Evolutionary conservation across 2,888 invertebrate species (phyloP).

Genomic region (Stramonita haemastoma): DNA sequence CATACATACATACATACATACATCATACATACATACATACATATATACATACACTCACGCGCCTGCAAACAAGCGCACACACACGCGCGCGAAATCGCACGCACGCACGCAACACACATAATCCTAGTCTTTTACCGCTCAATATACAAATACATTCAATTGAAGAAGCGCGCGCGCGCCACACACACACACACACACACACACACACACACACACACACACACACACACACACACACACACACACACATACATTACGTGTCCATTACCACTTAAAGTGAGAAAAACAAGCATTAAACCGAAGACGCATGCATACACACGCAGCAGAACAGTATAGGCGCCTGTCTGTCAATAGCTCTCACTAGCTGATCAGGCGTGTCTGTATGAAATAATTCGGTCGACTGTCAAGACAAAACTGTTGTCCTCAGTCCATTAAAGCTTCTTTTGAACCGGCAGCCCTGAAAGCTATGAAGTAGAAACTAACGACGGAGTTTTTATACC

Average conservation of each 20-base stretch:
- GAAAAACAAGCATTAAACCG: not conserved
- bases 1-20: slow-evolving; percentile 29
- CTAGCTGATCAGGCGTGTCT: too few species aligned
- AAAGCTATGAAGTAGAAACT: too few species aligned
- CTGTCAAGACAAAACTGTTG: too few species aligned
- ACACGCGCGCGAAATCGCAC: slow-evolving; percentile 4
- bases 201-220: slow-evolving; percentile 10
- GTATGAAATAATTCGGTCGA: too few species aligned
- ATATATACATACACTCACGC: not conserved
- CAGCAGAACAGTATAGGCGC: not conserved
- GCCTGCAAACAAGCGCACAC: not conserved
- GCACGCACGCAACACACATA: not conserved
- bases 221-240: slow-evolving; percentile 10
- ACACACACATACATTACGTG: not conserved
- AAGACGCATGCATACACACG: not conserved
- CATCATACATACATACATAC: not conserved
- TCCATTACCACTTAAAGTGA: too few species aligned
- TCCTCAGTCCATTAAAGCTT: too few species aligned
- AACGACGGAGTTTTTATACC: too few species aligned
- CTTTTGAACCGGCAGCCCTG: too few species aligned
- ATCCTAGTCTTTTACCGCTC: too few species aligned
- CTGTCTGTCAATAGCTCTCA: too few species aligned
- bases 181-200: not conserved
- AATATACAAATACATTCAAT: too few species aligned
- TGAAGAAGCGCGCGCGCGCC: not conserved